Base-by-base conservation (phyloP, 2,113 vertebrate genomes). In the Odontophorus gujanensis region DNA sequence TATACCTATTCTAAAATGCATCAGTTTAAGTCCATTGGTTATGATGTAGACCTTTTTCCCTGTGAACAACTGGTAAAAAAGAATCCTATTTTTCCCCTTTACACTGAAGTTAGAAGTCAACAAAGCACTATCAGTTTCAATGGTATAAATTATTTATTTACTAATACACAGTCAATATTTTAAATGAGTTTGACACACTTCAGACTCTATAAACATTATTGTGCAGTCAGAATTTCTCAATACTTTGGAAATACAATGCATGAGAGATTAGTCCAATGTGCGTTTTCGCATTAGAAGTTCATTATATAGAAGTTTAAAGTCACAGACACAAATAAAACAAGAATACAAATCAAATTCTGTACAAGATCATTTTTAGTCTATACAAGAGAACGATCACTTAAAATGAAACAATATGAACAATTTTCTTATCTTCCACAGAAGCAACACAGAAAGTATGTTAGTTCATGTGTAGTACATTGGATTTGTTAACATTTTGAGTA, bases 131-230 rank as follows among this genome's bases (percentile, higher is more conserved):
- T 58, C 69, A 50, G 14, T n/a, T 73, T 38, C 59, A 87, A 36
- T 65, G 47, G 11, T 57, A 92, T 69, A 92, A 93, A 91, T 93
- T 86, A 93, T 93, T 96, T 95, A 81, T 73, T 90, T 90, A 61
- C 20, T 65, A 72, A 75, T 42, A 67, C 6, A 85, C 24, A 81
- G 81, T 84, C 68, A 85, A 40, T 14, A 90, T 81, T 87, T 84
- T 79, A 87, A 89, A 94, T 83, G 21, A 88, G 57, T 48, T 73
- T 93, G 59, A 92, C 59, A 84, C 67, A 77, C 22, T 84, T 67
- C n/a, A 32, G 30, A 22, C 68, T 82, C 40, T 86, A 88, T 71
- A 88, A 89, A 83, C 61, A 81, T 76, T 72, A 68, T 67, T 92
- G 79, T 90, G 65, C 13, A 1, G 57, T 72, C 32, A 93, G 22